These are phyloP conservation scores for Boloria euphrosyne DNA, from an alignment of 2,888 invertebrate genomes.

Conservation along the genomic window DNA sequence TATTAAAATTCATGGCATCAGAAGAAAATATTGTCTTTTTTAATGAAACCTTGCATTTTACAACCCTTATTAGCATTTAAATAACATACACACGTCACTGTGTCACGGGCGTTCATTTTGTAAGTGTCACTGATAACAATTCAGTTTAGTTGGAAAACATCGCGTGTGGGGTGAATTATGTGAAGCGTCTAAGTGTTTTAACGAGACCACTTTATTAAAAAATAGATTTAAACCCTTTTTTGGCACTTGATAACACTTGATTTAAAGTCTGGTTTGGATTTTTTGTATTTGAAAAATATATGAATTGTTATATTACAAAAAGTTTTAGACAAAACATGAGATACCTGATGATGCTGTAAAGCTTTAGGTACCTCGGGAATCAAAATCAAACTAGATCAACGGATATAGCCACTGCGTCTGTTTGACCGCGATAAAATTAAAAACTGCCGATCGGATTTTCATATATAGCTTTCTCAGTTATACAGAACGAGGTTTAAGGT, in stretches of 20 bases:
- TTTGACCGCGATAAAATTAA: too few species aligned
- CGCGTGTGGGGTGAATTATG: slow-evolving; percentile 36
- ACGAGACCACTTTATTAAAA: slow-evolving; percentile 33
- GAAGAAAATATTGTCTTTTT: slow-evolving; percentile 30
- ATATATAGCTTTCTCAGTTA: too few species aligned
- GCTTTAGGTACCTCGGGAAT: too few species aligned
- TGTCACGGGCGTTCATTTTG: slow-evolving; percentile 27
- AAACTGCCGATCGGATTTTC: too few species aligned
- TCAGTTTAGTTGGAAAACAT: slow-evolving; percentile 32
- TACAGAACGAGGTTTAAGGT: too few species aligned
- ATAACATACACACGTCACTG: slow-evolving; percentile 28
- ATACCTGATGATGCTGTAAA: too few species aligned
- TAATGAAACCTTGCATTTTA: slow-evolving; percentile 28
- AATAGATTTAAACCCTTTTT: slow-evolving; percentile 8
- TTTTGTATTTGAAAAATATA: too few species aligned
- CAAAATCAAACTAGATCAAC: too few species aligned
- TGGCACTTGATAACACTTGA: neutral
- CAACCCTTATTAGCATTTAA: slow-evolving; percentile 32
- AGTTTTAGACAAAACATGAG: too few species aligned
- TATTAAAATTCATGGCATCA: slow-evolving; percentile 19
- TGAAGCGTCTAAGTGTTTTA: slow-evolving; percentile 31
- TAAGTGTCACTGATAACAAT: slow-evolving; percentile 39
- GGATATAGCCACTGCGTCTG: too few species aligned
- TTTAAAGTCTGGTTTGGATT: neutral
- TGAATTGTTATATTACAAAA: too few species aligned